Base-by-base conservation (phyloP, 2,113 vertebrate genomes). In the Chaetorhynchus papuensis region DNA sequence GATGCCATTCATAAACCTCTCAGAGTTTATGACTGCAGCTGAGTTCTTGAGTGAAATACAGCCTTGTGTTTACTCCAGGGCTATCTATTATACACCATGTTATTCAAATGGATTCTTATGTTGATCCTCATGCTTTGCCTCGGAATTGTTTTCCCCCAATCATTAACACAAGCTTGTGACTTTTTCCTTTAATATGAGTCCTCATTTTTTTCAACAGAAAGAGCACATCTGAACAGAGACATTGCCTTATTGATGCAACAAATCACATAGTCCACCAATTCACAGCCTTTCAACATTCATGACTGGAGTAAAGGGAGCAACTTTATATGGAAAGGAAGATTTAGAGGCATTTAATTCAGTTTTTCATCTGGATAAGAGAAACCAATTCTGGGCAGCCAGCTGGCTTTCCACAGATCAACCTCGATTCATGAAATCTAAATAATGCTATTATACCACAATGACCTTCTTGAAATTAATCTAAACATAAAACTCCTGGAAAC, bases 1-100 rank as follows among this genome's bases (percentile, higher is more conserved):
- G 7, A 83, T 95, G 83, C 77, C 93, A 76, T 95, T 96, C 89
- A 92, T 93, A 97, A 97, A 94, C 59, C 91, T 94, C 91, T 96
- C 94, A 87, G 13, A 56, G 22, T 96, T 97, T 96, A 96, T 88
- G 94, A 92, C 87, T 96, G 87, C 94, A 96, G 79, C 94, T 93
- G 96, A 97, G 64, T 44, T 95, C 79, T 90, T 87, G 89, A 97
- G 85, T 95, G 94, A 97, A 97, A 96, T 97, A 96, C 74, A 94
- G 77, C 90, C 52, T 91, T 83, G 21, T 90, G 63, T 94, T 97
- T 94, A 89, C 93, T 93, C 91, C 80, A 94, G 89, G 90, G 91
- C 86, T 89, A 95, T 94, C 41, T 96, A 75, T 96, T 97, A 97
- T 85, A 59, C 49, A 86, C 63, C 39, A 18, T 69, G 68, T 94